Evolutionary conservation across 2,888 invertebrate genomes (phyloP), one percentile per base, ranked within the genome.

Genomic region (Lobophora halterata): DNA sequence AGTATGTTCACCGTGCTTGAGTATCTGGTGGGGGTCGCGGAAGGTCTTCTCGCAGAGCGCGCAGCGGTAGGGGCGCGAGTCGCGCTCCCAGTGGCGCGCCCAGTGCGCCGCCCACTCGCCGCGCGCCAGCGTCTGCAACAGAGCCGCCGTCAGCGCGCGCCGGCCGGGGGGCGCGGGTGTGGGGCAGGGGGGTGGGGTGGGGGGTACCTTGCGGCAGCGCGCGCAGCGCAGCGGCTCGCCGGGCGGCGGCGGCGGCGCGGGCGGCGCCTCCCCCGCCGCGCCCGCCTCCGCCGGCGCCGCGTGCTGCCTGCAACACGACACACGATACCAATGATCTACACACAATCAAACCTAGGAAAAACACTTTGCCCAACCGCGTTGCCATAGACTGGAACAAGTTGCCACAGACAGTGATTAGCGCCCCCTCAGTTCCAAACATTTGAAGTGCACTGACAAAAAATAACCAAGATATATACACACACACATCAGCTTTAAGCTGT

Each of bases 1-100:
- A n/a, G n/a, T n/a, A n/a, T n/a, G n/a, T n/a, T 14, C 14, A 43
- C 42, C 37, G 17, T 43, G 42, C n/a, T 43, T 80, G 45, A 86
- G 68, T 24, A 85, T 81, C 66, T 77, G 78, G 33, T 71, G 59
- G 45, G 77, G 71, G 55, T 78, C 75, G 21, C 79, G 71, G 71
- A 82, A 88, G 39, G 76, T 61, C 59, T 76, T 79, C 67, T 82
- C 81, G 59, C 88, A 88, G 33, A 79, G 69, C 17, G 77, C 68
- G 62, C 88, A 88, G 51, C 79, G 74, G 64, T 71, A 82, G 5
- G 87, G 87, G 5, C 79, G 74, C 5, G 70, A 65, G 69, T 85
- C 83, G 44, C 79, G 77, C 61, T 66, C 65, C 72, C 73, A 79
- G 66, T 87, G 86, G 1, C 74, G 68, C 62, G 52, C 48, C 79